phyloP scores from a whole-genome alignment of 1,140 invertebrate genomes.

The Cydia strobilella region DNA sequence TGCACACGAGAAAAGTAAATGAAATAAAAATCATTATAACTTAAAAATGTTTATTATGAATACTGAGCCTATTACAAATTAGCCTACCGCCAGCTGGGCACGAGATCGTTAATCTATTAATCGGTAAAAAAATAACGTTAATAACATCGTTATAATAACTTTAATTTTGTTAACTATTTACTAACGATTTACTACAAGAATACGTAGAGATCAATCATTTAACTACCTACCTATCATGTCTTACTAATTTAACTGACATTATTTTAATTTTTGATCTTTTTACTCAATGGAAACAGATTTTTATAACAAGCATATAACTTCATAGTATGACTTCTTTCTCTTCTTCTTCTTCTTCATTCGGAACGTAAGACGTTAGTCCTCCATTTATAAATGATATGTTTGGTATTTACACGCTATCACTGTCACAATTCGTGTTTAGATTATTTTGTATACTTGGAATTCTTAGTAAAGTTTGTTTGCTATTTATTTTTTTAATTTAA shows the following conservation, averaged over 20 bases:
- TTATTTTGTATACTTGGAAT: too few species aligned
- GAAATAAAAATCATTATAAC: slow-evolving; percentile 43
- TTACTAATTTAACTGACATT: neutral
- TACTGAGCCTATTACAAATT: slow-evolving; percentile 65
- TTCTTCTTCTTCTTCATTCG: too few species aligned
- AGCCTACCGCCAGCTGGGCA: slow-evolving; percentile 48
- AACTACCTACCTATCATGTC: neutral
- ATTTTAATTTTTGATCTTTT: neutral
- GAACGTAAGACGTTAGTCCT: too few species aligned
- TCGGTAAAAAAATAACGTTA: slow-evolving; percentile 1
- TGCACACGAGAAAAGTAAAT: too few species aligned
- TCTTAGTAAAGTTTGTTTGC: too few species aligned
- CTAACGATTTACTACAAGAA: neutral
- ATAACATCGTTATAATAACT: neutral
- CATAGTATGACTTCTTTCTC: too few species aligned
- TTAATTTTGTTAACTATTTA: neutral
- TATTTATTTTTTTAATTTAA: too few species aligned
- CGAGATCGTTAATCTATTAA: slow-evolving; percentile 8
- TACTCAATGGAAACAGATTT: neutral
- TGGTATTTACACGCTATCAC: too few species aligned
- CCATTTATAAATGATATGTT: too few species aligned
- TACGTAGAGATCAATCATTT: neutral
- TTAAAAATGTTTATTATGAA: slow-evolving; percentile 71
- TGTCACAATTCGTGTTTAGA: too few species aligned
- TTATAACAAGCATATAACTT: neutral